Percentiles rank a stretch among this genome's conserved stretches.
These are phyloP conservation scores for Trichopoda pennipes DNA, from an alignment of 2,888 invertebrate genomes.

Conservation along the genomic window DNA sequence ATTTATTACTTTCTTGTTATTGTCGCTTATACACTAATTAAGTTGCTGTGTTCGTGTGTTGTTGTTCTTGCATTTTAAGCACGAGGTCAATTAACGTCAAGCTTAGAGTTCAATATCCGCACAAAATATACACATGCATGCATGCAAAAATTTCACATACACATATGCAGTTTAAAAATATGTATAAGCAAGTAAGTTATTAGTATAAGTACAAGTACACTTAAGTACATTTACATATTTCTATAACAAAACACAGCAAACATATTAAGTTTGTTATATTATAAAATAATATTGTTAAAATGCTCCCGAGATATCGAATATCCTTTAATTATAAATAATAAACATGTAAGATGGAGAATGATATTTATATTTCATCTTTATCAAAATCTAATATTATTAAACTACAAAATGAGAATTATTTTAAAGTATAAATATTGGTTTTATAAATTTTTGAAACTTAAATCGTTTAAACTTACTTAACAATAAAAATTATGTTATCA, in stretches of 20 bases:
- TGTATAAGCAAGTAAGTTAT: slow-evolving; percentile 20
- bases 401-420: too few relatives aligned
- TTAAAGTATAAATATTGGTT: too few relatives aligned
- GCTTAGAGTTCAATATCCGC: slow-evolving; percentile 78
- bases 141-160: slow-evolving; percentile 23
- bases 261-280: neutral
- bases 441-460: too few relatives aligned
- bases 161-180: slow-evolving; percentile 22
- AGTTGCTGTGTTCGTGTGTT: slow-evolving; percentile 24
- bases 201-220: neutral
- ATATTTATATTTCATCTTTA: too few relatives aligned
- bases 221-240: too few relatives aligned
- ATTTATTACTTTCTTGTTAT: slow-evolving; percentile 38
- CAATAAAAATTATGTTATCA: too few relatives aligned
- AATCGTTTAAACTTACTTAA: too few relatives aligned
- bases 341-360: too few relatives aligned
- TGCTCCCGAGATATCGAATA: too few relatives aligned
- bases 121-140: slow-evolving; percentile 54
- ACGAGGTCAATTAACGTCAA: slow-evolving; percentile 80
- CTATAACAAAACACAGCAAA: neutral
- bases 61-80: slow-evolving; percentile 76
- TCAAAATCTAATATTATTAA: too few relatives aligned
- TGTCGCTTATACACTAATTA: slow-evolving; percentile 5
- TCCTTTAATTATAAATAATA: too few relatives aligned
- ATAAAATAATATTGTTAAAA: too few relatives aligned